Percentiles rank a stretch among this genome's conserved stretches.
Evolutionary conservation across 2,113 vertebrate species (phyloP).

Genomic region (Murina feae): DNA sequence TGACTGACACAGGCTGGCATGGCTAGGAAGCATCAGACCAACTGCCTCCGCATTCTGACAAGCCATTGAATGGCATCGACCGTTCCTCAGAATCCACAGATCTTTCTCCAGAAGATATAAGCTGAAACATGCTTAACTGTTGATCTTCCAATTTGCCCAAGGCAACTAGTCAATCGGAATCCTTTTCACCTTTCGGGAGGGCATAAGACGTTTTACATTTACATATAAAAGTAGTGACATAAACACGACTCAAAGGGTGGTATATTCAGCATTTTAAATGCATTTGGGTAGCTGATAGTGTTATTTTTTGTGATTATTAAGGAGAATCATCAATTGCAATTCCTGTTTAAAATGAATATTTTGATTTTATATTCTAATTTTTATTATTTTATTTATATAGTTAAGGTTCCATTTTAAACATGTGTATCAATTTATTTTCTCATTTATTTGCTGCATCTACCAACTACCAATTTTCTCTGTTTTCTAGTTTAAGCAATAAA

Average conservation of each 20-base stretch:
- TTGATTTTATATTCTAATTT: constrained; percentile 18
- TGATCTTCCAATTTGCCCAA: neutral
- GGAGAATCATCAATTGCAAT: neutral
- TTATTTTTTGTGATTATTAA: neutral
- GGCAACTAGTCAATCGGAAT: neutral
- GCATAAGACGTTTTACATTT: too few relatives aligned
- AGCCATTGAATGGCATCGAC: constrained; percentile 8
- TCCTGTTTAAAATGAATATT: neutral
- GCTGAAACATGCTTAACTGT: constrained; percentile 33
- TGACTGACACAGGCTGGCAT: neutral
- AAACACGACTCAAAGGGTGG: too few relatives aligned
- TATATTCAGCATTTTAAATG: neutral
- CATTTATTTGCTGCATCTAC: neutral
- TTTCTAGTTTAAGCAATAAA: accelerated
- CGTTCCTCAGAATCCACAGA: neutral
- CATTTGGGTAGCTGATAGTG: neutral
- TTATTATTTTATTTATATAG: neutral
- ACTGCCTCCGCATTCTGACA: constrained; percentile 17
- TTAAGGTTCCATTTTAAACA: neutral
- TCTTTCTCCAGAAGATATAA: neutral
- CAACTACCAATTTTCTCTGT: neutral
- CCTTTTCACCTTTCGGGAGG: neutral
- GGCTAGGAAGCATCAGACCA: neutral
- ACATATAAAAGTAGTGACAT: too few relatives aligned
- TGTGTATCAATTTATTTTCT: neutral